These are phyloP conservation scores for Hyperoodon ampullatus DNA, from an alignment of 2,113 vertebrate species.

Conservation along the genomic window DNA sequence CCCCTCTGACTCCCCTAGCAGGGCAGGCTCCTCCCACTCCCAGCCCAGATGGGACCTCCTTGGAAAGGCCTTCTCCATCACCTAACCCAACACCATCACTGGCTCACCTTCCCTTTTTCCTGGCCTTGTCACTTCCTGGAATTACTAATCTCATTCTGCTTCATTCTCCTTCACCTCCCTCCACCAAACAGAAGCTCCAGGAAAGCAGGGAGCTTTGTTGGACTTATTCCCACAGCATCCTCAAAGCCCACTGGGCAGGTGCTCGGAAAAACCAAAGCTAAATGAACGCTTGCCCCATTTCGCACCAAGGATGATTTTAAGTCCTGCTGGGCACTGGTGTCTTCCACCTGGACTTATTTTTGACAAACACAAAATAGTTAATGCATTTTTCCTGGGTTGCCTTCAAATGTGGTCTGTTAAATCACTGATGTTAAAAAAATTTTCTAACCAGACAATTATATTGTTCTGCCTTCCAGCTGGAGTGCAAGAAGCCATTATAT, in stretches of 20 bases:
- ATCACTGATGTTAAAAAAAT: conserved; percentile 61
- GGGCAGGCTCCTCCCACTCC: not conserved
- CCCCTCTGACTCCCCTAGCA: not conserved
- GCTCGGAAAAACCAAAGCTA: not conserved
- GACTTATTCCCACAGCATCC: not conserved
- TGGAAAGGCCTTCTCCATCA: not conserved
- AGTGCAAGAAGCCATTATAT: conserved; percentile 32
- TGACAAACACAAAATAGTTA: conserved; percentile 58
- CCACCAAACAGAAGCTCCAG: not conserved
- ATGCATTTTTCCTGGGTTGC: conserved; percentile 55
- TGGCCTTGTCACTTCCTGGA: not conserved
- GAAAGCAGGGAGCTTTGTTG: not conserved
- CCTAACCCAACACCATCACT: not conserved
- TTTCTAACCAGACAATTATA: conserved; percentile 64
- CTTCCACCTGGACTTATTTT: conserved; percentile 56
- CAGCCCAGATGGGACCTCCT: not conserved
- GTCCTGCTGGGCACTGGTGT: not conserved
- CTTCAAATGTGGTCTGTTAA: conserved; percentile 56
- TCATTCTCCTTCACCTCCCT: not conserved
- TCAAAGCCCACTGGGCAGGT: not conserved
- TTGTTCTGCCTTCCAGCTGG: conserved; percentile 5
- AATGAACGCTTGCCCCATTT: not conserved
- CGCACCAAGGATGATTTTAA: not conserved
- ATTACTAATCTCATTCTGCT: not conserved
- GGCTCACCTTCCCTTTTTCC: not conserved